Evolutionary conservation across 2,888 invertebrate species (phyloP).

Genomic region (Oxyteleia sp.): DNA sequence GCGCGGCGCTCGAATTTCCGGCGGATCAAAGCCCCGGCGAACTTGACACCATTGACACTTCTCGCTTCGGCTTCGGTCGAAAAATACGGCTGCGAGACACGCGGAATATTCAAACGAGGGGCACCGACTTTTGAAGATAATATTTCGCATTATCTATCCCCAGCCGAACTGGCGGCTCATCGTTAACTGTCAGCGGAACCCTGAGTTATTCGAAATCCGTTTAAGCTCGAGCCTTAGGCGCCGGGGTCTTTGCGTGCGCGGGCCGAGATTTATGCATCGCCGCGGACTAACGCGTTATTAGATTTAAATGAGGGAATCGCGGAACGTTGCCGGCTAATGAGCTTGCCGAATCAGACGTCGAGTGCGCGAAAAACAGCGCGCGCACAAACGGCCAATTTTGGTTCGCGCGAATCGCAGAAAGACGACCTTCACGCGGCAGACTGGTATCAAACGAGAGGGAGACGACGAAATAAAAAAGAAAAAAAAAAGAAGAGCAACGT

Average conservation of each 20-base stretch:
- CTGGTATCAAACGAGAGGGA: too few relatives aligned
- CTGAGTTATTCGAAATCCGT: constrained; percentile 44
- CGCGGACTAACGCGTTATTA: constrained; percentile 53
- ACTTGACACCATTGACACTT: neutral
- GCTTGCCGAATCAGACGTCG: constrained; percentile 25
- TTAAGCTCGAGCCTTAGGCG: constrained; percentile 49
- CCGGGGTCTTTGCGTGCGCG: constrained; percentile 47
- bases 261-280: constrained; percentile 48
- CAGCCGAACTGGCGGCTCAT: constrained; percentile 11
- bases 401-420: neutral
- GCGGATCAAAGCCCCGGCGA: neutral
- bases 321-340: constrained; percentile 38
- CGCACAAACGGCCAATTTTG: constrained; percentile 6
- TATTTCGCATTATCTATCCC: constrained; percentile 8
- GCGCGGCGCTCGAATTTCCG: constrained; percentile 7
- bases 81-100: neutral
- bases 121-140: neutral
- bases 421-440: too few relatives aligned
- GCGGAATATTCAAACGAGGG: neutral
- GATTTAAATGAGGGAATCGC: constrained; percentile 38
- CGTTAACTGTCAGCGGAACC: constrained; percentile 21
- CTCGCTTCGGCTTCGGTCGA: neutral
- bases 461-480: too few relatives aligned
- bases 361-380: neutral
- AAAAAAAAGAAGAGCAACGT: too few relatives aligned